These are phyloP conservation scores for Nemoura dubitans DNA, from an alignment of 2,888 invertebrate species.

Conservation along the genomic window DNA sequence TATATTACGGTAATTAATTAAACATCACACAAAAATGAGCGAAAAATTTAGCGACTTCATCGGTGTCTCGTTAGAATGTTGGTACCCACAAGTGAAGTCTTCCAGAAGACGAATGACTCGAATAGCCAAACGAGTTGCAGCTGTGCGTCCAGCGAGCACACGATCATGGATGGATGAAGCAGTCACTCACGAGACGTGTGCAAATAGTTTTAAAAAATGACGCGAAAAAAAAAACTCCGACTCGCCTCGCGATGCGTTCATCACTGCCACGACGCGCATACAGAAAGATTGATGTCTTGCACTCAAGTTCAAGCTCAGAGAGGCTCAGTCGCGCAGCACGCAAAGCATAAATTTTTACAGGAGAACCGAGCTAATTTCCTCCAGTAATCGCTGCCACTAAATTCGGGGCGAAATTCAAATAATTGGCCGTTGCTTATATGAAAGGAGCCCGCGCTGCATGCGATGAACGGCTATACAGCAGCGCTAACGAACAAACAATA, in stretches of 20 bases:
- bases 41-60: too few relatives aligned
- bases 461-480: too few relatives aligned
- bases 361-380: background rate
- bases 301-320: background rate
- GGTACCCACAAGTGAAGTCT: too few relatives aligned
- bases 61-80: too few relatives aligned
- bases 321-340: background rate
- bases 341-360: background rate
- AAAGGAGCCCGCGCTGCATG: too few relatives aligned
- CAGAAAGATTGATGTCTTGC: background rate
- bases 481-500: too few relatives aligned
- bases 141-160: background rate
- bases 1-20: too few relatives aligned
- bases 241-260: background rate
- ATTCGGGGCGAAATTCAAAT: too few relatives aligned
- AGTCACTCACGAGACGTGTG: background rate
- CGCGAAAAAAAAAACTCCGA: background rate
- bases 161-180: background rate
- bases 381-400: background rate
- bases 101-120: too few relatives aligned
- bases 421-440: too few relatives aligned
- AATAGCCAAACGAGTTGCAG: background rate
- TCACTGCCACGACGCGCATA: background rate
- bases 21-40: too few relatives aligned
- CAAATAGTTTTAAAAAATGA: background rate